Evolutionary conservation across 2,888 invertebrate species (phyloP).

Genomic region (Hyalella azteca): DNA sequence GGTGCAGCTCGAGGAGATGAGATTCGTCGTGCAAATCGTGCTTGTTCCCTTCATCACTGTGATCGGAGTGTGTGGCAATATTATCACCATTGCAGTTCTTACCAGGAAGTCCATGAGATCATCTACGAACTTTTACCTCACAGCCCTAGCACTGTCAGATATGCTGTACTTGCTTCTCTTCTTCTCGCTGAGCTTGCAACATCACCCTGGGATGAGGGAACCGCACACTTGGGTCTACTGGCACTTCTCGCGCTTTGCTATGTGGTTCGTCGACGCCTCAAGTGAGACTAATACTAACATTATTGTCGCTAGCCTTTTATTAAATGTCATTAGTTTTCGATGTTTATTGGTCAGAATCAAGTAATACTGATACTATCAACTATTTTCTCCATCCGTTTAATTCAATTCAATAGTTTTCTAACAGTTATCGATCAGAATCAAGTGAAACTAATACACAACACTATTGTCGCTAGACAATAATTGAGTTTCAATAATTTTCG

Average conservation of each 20-base stretch:
- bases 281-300: no score
- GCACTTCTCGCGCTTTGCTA: conserved; percentile 69
- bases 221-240: conserved; percentile 68
- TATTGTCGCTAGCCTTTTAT: no score
- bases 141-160: conserved; percentile 75
- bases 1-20: conserved; percentile 42
- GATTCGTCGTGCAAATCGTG: conserved; percentile 68
- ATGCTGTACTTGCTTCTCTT: conserved; percentile 73
- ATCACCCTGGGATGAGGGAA: conserved; percentile 69
- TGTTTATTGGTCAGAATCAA: no score
- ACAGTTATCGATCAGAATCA: no score
- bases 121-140: conserved; percentile 77
- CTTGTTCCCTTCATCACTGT: conserved; percentile 71
- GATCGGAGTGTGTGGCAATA: conserved; percentile 74
- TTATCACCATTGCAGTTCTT: conserved; percentile 67
- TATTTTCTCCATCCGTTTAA: no score
- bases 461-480: no score
- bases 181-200: conserved; percentile 70
- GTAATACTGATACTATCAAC: no score
- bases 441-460: no score
- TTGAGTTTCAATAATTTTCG: no score
- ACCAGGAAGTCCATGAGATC: conserved; percentile 73
- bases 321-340: no score
- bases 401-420: no score
- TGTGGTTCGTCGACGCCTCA: conserved; percentile 73